Base-by-base conservation (phyloP, 1,140 invertebrate genomes). In the Diorhabda carinulata region DNA sequence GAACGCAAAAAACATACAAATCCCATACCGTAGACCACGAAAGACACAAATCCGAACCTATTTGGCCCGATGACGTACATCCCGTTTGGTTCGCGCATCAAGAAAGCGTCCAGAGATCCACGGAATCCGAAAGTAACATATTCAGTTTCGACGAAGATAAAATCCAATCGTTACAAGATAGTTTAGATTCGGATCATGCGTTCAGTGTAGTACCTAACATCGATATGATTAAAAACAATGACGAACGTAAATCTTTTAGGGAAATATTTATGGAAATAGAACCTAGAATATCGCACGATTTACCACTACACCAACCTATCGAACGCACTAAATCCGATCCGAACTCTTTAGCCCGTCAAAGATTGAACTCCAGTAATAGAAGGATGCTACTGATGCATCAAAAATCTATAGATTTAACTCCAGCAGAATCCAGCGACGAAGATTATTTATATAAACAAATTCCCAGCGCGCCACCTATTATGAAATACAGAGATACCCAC, bases 251-350 rank as follows among this genome's bases (percentile, higher is more conserved):
- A 73, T 72, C 67, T 43, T 80, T 75, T 56, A 64, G 76, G 25
- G 79, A 81, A 45, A 74, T 80, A 2, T 80, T 81, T 66, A 74
- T 78, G 60, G 80, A 81, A 68, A 80, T 80, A 60, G 80, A 81
- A 57, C 79, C 79, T 40, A 69, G 79, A 62, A 77, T 74, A 69
- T 69, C 70, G 8, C 67, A 73, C 41, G 78, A 80, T 42, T 62
- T 82, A 9, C 74, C 81, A 0, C 76, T 81, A 9, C 90, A 92
- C 76, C 86, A 87, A 10, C 89, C 90, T 0, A 90, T 93, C 0
- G 92, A 93, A 80, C 84, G 92, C 66, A 93, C 92, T 5, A 93
- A 93, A 78, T 93, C 91, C 73, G 92, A 94, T 83, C 92, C 92
- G 2, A 92, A 92, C 77, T 89, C 87, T 47, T 80, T 89, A 64